A percentile compares a stretch with the other conserved stretches of the same genome.
Conservation (phyloP, 2,797 vertebrate genomes). For the Paedocypris micromegethes region DNA sequence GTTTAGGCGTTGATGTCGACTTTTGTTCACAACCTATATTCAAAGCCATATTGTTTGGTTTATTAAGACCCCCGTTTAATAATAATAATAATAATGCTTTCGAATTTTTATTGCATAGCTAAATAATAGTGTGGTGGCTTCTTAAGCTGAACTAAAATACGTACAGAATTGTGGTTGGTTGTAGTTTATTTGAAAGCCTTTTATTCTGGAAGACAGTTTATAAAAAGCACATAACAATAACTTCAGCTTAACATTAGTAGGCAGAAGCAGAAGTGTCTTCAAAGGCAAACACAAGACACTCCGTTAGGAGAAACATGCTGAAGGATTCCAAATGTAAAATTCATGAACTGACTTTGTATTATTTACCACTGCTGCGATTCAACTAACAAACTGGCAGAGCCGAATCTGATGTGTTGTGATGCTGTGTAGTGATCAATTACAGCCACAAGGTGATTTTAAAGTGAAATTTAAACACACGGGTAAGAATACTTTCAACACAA, state of each 20-base stretch:
- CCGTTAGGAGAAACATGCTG: not conserved
- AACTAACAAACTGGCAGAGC: not conserved
- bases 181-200: too few relatives aligned
- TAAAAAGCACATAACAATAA: not conserved
- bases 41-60: conserved; percentile 3
- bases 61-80: not conserved
- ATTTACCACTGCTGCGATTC: conserved; percentile 1
- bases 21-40: not conserved
- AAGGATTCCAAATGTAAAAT: conserved; percentile 8
- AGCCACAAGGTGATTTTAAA: too few relatives aligned
- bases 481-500: too few relatives aligned
- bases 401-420: too few relatives aligned
- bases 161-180: too few relatives aligned
- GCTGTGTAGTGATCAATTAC: too few relatives aligned
- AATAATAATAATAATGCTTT: too few relatives aligned
- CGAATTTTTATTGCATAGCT: too few relatives aligned
- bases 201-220: conserved; percentile 7
- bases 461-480: too few relatives aligned
- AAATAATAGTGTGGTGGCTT: too few relatives aligned
- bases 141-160: too few relatives aligned
- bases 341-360: not conserved
- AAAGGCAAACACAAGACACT: conserved; percentile 8
- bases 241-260: not conserved
- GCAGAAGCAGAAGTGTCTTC: conserved; percentile 14
- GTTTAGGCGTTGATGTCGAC: conserved; percentile 1